Evolutionary conservation across 2,888 invertebrate genomes (phyloP), one percentile per base, ranked within the genome.

Genomic region (Anarsia innoxiella): DNA sequence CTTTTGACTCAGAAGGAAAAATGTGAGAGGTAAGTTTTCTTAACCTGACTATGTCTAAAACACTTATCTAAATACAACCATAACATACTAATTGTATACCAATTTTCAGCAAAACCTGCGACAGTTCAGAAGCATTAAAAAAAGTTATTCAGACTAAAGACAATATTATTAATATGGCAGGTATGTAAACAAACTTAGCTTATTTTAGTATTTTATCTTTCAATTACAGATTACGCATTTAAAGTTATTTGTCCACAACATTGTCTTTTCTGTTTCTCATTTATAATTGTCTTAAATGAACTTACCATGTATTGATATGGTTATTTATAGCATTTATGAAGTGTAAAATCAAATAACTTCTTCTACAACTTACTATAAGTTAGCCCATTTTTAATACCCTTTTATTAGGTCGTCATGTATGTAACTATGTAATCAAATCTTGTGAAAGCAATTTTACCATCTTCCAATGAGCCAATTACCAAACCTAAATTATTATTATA

Each of bases 131-230:
- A 35, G 53, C 56, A 30, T 42, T 76, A 1, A 69, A 66, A 45
- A 66, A 66, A 44, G 47, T 59, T n/a, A 61, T 77, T 37, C 55
- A 56, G 36, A 42, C 45, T 4, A 79, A 77, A 45, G 64, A 78
- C 35, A 54, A 57, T 33, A 65, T 73, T 1, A 66, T 83, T 48
- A 63, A 72, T 39, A 53, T 55, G 42, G 57, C 28, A 12, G 35
- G 35, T 35, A 35, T 6, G 28, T 3, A 9, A 3, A 26, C 19
- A 19, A 6, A 19, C 3, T 19, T 19, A 5, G 6, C 19, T 27
- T 12, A 13, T 19, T 29, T 14, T 14, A 11, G 9, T 30, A 15
- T n/a, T n/a, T n/a, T n/a, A n/a, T n/a, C n/a, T n/a, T n/a, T n/a
- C n/a, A n/a, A n/a, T n/a, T n/a, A n/a, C n/a, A n/a, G n/a, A n/a